These are phyloP conservation scores for Cygnus buccinator DNA, from an alignment of 2,113 vertebrate genomes.

Conservation along the genomic window DNA sequence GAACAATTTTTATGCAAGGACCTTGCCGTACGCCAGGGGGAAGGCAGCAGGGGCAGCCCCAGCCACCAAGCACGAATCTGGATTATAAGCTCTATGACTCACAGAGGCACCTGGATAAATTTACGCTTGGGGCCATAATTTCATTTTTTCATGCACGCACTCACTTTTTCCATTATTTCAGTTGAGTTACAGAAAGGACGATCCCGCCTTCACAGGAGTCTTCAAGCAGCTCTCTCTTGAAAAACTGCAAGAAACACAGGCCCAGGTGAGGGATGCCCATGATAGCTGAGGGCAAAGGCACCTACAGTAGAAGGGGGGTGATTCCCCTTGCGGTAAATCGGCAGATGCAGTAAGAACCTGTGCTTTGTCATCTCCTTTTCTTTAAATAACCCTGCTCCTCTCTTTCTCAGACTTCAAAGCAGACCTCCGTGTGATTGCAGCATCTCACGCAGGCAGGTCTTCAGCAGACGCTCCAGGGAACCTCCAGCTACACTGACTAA, in stretches of 20 bases:
- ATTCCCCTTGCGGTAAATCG: background rate
- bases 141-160: background rate
- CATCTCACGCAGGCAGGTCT: background rate
- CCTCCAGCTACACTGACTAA: background rate
- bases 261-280: background rate
- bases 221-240: background rate
- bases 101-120: background rate
- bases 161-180: background rate
- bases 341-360: background rate
- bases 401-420: background rate
- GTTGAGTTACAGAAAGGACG: background rate
- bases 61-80: background rate
- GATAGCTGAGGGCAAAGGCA: background rate
- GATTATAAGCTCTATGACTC: background rate
- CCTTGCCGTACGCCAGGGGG: background rate
- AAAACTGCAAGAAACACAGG: background rate
- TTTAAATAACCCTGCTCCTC: background rate
- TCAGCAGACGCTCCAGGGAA: accelerated
- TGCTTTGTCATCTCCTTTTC: background rate
- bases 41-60: background rate
- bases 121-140: background rate
- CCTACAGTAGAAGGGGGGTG: background rate
- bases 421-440: background rate
- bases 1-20: background rate
- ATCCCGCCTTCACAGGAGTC: background rate